Percentiles rank a stretch among this genome's conserved stretches.
Conservation (phyloP, 2,113 vertebrate species). For the Actinemys pallida region DNA sequence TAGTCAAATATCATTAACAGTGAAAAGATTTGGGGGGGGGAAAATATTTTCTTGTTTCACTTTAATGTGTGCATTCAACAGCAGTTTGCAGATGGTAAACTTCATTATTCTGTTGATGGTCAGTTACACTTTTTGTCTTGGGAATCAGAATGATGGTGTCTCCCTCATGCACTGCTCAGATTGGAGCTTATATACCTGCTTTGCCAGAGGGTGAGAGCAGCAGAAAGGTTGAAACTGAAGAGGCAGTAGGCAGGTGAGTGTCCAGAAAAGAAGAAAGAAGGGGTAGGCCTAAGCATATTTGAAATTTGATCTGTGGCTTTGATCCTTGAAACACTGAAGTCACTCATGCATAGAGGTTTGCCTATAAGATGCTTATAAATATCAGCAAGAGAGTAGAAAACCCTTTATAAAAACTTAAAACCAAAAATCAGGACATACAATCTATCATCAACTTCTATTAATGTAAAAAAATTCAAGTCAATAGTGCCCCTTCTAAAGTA, state of each 20-base stretch:
- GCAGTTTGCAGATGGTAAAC: neutral
- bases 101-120: neutral
- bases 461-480: neutral
- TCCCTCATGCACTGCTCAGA: neutral
- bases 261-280: neutral
- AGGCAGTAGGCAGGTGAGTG: neutral
- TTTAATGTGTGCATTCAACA: neutral
- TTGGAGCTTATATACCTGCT: neutral
- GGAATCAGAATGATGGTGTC: neutral
- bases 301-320: neutral
- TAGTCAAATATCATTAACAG: neutral
- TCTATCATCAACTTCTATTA: neutral
- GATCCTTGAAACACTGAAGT: neutral
- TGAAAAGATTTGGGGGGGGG: accelerated
- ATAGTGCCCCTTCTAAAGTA: neutral
- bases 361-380: neutral
- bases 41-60: neutral
- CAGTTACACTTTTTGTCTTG: neutral
- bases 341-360: neutral
- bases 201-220: neutral
- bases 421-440: neutral
- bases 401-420: neutral
- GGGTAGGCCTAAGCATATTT: neutral
- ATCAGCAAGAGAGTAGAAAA: neutral
- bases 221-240: neutral